Conservation (phyloP, 2,888 invertebrate genomes). For the Andrena bucephala region DNA sequence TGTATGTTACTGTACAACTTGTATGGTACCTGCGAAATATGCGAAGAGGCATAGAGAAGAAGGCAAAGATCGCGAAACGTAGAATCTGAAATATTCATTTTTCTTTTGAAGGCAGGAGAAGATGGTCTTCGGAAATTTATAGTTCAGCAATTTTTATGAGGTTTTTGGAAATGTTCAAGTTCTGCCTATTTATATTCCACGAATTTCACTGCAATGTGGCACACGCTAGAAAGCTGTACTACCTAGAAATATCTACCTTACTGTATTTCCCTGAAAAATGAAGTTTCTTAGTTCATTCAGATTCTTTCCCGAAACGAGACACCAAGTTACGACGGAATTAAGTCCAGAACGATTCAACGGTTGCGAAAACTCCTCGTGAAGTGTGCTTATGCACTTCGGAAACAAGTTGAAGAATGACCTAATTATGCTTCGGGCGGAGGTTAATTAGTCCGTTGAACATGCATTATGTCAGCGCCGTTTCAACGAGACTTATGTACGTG, state of each 20-base stretch:
- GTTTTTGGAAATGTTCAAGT: too few relatives aligned
- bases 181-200: too few relatives aligned
- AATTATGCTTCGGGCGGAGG: slow-evolving; percentile 38
- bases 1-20: too few relatives aligned
- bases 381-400: slow-evolving; percentile 15
- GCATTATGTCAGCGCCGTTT: slow-evolving; percentile 45
- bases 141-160: neutral
- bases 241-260: neutral
- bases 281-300: neutral
- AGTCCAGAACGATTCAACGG: neutral
- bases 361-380: slow-evolving; percentile 3
- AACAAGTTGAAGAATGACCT: slow-evolving; percentile 31
- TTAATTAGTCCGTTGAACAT: slow-evolving; percentile 42
- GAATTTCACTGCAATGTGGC: neutral
- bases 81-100: slow-evolving; percentile 4
- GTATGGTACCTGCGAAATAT: neutral
- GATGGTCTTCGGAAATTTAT: neutral
- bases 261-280: neutral
- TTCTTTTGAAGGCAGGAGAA: neutral
- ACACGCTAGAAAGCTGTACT: neutral
- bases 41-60: neutral
- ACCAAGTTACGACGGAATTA: neutral
- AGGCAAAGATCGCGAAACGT: neutral
- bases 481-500: slow-evolving; percentile 24
- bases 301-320: neutral